Percentiles rank a stretch among this genome's conserved stretches.
Evolutionary conservation across 2,113 vertebrate species (phyloP).

Genomic region (Collichthys lucidus): DNA sequence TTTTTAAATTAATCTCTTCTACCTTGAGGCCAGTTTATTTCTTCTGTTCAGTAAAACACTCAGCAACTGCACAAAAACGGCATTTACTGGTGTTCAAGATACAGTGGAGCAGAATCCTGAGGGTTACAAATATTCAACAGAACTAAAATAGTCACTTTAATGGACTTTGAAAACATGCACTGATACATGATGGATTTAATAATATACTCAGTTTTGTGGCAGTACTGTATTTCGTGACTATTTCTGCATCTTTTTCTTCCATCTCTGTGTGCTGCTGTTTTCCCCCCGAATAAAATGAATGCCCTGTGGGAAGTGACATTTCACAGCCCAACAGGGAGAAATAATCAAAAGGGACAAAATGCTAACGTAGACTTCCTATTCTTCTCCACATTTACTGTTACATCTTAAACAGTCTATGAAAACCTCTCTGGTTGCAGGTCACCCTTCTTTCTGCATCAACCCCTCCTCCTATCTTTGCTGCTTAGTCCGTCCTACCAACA

Average conservation of each 20-base stretch:
- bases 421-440: conserved; percentile 5
- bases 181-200: not conserved
- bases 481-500: not conserved
- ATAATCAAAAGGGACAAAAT: conserved; percentile 58
- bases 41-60: not conserved
- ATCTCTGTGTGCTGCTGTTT: conserved; percentile 1
- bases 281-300: conserved; percentile 2
- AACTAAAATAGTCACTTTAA: not conserved
- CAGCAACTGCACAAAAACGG: not conserved
- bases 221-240: not conserved
- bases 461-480: not conserved
- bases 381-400: conserved; percentile 2
- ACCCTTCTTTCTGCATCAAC: conserved; percentile 27
- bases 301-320: conserved; percentile 55
- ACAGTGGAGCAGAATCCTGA: not conserved
- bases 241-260: conserved; percentile 7
- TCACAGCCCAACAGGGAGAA: conserved; percentile 37
- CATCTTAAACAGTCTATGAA: conserved; percentile 42
- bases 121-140: not conserved
- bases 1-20: not conserved
- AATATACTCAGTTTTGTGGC: not conserved
- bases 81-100: not conserved
- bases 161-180: not conserved
- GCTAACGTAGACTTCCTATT: conserved; percentile 21
- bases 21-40: not conserved